These are phyloP conservation scores for Orchesella flavescens DNA, from an alignment of 2,888 invertebrate genomes.

Conservation along the genomic window DNA sequence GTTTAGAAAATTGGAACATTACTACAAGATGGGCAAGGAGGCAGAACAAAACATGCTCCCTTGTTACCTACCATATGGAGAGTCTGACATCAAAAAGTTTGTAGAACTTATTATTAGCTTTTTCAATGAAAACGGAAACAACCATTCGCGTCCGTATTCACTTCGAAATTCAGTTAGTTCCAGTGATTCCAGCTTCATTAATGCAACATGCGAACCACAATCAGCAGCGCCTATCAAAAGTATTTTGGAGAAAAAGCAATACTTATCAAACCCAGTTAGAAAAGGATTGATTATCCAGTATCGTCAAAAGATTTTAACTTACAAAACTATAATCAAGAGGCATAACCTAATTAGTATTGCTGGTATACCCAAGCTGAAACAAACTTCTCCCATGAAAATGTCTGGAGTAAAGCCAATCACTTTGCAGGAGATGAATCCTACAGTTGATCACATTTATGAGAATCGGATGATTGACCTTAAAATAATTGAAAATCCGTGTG, in stretches of 20 bases:
- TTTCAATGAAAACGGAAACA: neutral
- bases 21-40: neutral
- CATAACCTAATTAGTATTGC: neutral
- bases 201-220: too few relatives aligned
- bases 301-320: too few relatives aligned
- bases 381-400: constrained; percentile 1
- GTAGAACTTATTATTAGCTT: neutral
- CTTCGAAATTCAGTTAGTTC: too few relatives aligned
- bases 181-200: too few relatives aligned
- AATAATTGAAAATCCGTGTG: constrained; percentile 50
- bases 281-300: too few relatives aligned
- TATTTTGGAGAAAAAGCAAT: too few relatives aligned
- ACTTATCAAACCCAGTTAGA: too few relatives aligned
- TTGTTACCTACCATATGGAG: constrained; percentile 23
- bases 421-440: neutral
- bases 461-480: constrained; percentile 3
- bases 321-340: neutral
- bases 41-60: constrained; percentile 2
- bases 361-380: neutral
- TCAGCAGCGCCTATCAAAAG: too few relatives aligned
- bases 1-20: neutral
- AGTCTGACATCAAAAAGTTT: neutral
- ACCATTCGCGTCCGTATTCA: too few relatives aligned
- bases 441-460: too few relatives aligned
- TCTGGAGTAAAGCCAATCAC: constrained; percentile 27